These are phyloP conservation scores for Apus apus DNA, from an alignment of 2,113 vertebrate species.

Conservation along the genomic window DNA sequence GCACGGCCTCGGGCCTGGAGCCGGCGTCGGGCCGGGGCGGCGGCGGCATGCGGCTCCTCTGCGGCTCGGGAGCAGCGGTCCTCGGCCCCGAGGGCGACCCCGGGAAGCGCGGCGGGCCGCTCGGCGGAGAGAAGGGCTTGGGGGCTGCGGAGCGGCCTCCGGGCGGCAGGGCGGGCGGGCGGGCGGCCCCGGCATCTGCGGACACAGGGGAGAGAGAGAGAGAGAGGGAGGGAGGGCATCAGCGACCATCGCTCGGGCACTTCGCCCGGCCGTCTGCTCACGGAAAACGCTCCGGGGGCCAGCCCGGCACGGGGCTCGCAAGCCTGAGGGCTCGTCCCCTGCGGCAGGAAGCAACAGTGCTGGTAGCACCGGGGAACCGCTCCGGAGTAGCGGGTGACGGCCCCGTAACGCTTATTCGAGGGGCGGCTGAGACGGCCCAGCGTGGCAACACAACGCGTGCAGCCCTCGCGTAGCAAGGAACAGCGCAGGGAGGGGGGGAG, in stretches of 20 bases:
- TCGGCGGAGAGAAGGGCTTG: conserved; percentile 75
- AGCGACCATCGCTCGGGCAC: background rate
- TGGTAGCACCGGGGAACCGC: rapidly evolving
- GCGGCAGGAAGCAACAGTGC: background rate
- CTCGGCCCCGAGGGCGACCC: conserved; percentile 71
- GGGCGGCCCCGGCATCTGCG: conserved; percentile 81
- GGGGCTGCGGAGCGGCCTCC: conserved; percentile 82
- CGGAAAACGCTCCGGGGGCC: too few species aligned
- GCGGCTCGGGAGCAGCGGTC: conserved; percentile 74
- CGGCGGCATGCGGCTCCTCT: conserved; percentile 77
- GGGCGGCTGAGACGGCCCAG: too few species aligned
- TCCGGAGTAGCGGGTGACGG: rapidly evolving
- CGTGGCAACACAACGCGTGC: background rate
- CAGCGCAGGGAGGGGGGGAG: background rate
- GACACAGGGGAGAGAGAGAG: background rate
- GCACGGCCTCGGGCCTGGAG: conserved; percentile 77
- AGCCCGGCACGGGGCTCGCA: too few species aligned
- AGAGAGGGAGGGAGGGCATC: background rate
- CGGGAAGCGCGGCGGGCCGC: conserved; percentile 75
- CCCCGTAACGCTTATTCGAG: rapidly evolving
- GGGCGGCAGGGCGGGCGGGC: conserved; percentile 85
- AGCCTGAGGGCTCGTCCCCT: too few species aligned
- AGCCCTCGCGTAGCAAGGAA: background rate
- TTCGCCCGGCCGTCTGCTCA: too few species aligned
- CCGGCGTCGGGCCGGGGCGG: conserved; percentile 71